Base-by-base conservation (phyloP, 1,140 invertebrate species). In the Aphidius ervi region DNA sequence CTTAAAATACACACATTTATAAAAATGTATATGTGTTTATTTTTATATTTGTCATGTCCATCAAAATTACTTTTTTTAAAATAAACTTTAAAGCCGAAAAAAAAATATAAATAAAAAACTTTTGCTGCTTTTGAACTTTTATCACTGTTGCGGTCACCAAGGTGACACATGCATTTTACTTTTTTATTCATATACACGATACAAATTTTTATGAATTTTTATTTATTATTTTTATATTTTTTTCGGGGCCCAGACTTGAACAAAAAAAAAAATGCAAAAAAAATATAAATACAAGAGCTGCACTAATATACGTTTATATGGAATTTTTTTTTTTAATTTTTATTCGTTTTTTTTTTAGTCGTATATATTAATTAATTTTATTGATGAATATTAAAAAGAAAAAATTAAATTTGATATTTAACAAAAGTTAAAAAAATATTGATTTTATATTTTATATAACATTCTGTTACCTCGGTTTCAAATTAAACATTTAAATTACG, bases 91-190 rank as follows among this genome's bases (percentile, higher is more conserved):
- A 23, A 42, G 23, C 37, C 8, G 56, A 47, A 16, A 37, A 37
- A 43, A 45, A 48, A 48, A 43, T 23, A 43, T 20, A 41, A 16
- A 46, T 23, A 42, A 40, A 40, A 9, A 58, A 49, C 46, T 48
- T 31, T n/a, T 61, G 23, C 43, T 65, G 59, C 55, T 66, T 68
- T 68, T 67, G 65, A 68, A 68, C 67, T 68, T 68, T 68, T 68
- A 68, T 67, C 65, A 66, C 67, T 59, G 42, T 9, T 37, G n/a
- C 20, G n/a, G 54, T 20, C 46, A 9, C 3, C 46, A 9, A 9
- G 52, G 7, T n/a, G 39, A 16, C 3, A 37, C 45, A 46, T 49
- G 23, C 46, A 54, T 54, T 54, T 10, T 20, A 54, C 52, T 37
- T 54, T 54, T 54, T 54, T 54, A 54, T n/a, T 54, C 40, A 31